Conservation (phyloP, 2,797 vertebrate species). For the Sebastes diaconus region DNA sequence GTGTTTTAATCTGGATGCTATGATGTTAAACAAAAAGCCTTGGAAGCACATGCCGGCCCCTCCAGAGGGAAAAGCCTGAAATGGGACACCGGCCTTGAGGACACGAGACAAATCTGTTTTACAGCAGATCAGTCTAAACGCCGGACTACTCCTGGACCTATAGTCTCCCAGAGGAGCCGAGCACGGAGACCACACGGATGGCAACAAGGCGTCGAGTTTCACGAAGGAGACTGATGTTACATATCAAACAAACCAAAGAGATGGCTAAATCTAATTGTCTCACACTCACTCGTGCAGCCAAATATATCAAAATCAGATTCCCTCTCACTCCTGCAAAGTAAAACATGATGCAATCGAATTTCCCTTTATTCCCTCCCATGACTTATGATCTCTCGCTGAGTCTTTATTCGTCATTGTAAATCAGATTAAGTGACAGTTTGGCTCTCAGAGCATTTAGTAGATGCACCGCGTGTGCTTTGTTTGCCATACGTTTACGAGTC, state of each 20-base stretch:
- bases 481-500: background rate
- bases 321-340: constrained; percentile 78
- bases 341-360: constrained; percentile 79
- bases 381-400: constrained; percentile 63
- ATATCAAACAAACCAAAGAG: constrained; percentile 84
- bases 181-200: constrained; percentile 57
- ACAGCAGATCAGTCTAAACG: constrained; percentile 58
- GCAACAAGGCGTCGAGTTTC: constrained; percentile 79
- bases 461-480: constrained; percentile 15
- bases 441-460: constrained; percentile 23
- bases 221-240: constrained; percentile 82
- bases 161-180: constrained; percentile 58
- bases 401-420: constrained; percentile 66
- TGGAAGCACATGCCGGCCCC: constrained; percentile 39
- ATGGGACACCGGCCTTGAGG: constrained; percentile 64
- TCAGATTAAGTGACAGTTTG: constrained; percentile 38
- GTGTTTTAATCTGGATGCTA: constrained; percentile 75
- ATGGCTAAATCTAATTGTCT: constrained; percentile 82
- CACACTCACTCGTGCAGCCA: constrained; percentile 78
- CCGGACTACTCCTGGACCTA: constrained; percentile 44
- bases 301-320: constrained; percentile 86
- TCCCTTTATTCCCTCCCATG: constrained; percentile 37
- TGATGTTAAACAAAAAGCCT: constrained; percentile 62
- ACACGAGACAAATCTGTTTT: constrained; percentile 68
- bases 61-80: constrained; percentile 61